Base-by-base conservation (phyloP, 2,113 vertebrate genomes). In the Leptosomus discolor region DNA sequence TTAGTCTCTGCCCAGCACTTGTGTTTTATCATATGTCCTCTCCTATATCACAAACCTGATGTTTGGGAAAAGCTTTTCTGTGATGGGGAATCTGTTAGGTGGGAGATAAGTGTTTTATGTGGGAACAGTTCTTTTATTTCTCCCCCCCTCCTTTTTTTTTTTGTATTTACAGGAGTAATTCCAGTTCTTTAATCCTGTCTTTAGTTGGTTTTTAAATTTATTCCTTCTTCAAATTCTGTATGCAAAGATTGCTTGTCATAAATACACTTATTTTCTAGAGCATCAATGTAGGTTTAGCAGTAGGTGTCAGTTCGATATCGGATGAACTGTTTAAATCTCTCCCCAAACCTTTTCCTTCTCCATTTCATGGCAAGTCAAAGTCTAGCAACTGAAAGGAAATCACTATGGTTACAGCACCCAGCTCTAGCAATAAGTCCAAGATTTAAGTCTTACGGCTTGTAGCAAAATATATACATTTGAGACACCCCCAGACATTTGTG, bases 341-440 rank as follows among this genome's bases (percentile, higher is more conserved):
- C 57, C 30, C 8, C 39, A 87, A 73, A 48, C 32, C 57, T 82
- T 13, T 87, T 92, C 32, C 26, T 85, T 76, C 58, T 82, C 27
- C 45, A 50, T 88, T 93, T 88, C 68, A 76, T 14, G 39, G 48
- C 29, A 32, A 96, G 65, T 76, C 61, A 65, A 91, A 94, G 81
- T 95, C 85, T 92, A 92, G 68, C 85, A 84, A 61, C 75, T 83
- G 50, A 82, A 92, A 76, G 56, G 73, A 90, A 93, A 97, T 96
- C 68, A 37, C 95, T 95, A 93, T 95, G 88, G 95, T 94, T 94
- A 96, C 92, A 78, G 76, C 29, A 94, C 56, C 56, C 15, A n/a
- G 56, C 78, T 91, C 87, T 75, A 92, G 85, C 60, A 92, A 58
- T 12, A 48, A 93, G 45, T 74, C 51, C 73, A 78, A 83, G 64